Conservation (phyloP, 2,113 vertebrate genomes). For the Rhombomys opimus region DNA sequence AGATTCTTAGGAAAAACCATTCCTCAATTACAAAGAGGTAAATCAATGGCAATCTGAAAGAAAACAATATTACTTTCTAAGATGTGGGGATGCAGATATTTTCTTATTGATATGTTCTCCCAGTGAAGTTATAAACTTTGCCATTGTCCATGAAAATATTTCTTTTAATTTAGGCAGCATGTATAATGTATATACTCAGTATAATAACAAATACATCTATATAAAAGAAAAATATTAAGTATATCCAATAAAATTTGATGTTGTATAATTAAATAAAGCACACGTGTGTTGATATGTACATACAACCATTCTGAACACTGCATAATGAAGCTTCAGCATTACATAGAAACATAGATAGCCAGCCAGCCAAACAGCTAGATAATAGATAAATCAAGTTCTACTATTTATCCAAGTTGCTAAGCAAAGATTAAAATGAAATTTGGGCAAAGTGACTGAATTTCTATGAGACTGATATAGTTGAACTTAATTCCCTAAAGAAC, state of each 20-base stretch:
- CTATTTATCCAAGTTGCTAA: neutral
- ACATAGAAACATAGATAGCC: neutral
- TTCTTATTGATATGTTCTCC: neutral
- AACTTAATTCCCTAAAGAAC: neutral
- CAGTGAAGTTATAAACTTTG: neutral
- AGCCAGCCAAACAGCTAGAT: neutral
- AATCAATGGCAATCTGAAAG: slow-evolving; percentile 40
- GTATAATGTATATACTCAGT: neutral
- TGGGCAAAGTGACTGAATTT: neutral
- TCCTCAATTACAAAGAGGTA: neutral
- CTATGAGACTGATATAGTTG: neutral
- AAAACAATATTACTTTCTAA: slow-evolving; percentile 31
- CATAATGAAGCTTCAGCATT: neutral
- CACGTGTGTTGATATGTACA: neutral
- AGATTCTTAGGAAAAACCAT: slow-evolving; percentile 41
- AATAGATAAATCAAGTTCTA: neutral
- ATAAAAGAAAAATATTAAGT: neutral
- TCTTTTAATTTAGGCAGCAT: neutral
- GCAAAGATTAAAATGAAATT: neutral
- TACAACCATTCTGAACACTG: neutral
- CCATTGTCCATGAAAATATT: neutral
- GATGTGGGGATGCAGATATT: neutral
- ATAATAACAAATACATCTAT: neutral
- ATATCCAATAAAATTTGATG: neutral
- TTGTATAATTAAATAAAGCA: neutral